phyloP scores from a whole-genome alignment of 2,113 vertebrate genomes.

The Orycteropus afer region DNA sequence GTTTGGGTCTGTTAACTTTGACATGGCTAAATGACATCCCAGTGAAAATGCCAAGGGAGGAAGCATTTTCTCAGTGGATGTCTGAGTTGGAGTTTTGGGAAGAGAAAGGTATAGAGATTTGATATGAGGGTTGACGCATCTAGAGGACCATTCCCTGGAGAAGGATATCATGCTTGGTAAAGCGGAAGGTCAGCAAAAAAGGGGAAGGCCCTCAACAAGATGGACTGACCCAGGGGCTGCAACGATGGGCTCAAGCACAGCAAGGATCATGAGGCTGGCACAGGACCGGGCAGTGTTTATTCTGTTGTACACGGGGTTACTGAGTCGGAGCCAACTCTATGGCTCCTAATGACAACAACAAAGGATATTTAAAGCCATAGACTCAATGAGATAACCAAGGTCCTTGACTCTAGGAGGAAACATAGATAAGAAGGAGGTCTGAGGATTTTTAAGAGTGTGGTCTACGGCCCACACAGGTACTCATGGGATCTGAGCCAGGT shows the following conservation, averaged over 20 bases:
- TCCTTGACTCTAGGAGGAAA: background rate
- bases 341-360: no score
- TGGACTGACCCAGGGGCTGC: no score
- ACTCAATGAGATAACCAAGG: background rate
- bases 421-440: background rate
- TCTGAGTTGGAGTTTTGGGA: background rate
- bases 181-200: no score
- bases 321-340: no score
- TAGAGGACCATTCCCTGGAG: no score
- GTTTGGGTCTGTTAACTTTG: background rate
- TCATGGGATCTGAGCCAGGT: background rate
- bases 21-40: background rate
- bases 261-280: no score
- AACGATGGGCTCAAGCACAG: no score
- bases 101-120: background rate
- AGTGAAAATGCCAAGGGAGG: background rate
- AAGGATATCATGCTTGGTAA: no score
- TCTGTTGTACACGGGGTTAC: no score
- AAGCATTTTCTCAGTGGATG: background rate
- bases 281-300: no score
- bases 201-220: no score
- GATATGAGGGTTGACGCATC: background rate
- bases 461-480: background rate
- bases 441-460: background rate
- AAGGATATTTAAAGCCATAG: background rate